Evolutionary conservation across 2,888 invertebrate species (phyloP).

Genomic region (Rhodophaea formosa): DNA sequence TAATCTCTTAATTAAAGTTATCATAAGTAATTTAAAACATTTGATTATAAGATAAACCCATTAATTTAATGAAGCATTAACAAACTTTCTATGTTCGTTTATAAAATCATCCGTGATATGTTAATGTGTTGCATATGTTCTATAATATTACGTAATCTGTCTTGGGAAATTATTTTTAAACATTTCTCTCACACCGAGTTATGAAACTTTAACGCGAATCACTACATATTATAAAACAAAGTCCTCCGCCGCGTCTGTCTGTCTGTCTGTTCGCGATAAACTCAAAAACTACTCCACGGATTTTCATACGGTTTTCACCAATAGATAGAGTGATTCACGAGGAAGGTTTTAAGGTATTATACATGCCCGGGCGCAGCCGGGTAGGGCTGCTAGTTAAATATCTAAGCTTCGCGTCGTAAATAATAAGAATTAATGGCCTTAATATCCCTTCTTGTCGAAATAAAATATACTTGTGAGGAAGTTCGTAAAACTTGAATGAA

Average conservation of each 20-base stretch:
- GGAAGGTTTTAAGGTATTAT: no score
- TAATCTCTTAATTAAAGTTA: not conserved
- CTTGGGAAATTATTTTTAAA: conserved; percentile 10
- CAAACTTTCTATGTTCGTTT: not conserved
- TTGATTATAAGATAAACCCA: not conserved
- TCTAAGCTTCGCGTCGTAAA: not conserved
- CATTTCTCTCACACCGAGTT: not conserved
- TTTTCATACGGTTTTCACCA: no score
- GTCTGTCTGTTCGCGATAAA: no score
- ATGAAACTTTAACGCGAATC: conserved; percentile 6
- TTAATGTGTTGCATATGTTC: not conserved
- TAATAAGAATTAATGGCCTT: not conserved
- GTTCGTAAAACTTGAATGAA: not conserved
- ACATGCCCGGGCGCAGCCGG: no score
- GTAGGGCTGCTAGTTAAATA: no score
- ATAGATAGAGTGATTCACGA: no score
- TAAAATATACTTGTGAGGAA: not conserved
- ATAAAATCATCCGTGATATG: not conserved
- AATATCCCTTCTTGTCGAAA: not conserved
- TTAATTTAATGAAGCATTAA: not conserved
- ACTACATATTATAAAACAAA: no score
- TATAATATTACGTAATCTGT: not conserved
- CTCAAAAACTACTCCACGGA: no score
- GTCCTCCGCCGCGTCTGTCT: no score
- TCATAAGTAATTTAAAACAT: not conserved